Percentiles rank a stretch among this genome's conserved stretches.
Conservation (phyloP, 2,888 invertebrate species). For the Tridacna gigas region DNA sequence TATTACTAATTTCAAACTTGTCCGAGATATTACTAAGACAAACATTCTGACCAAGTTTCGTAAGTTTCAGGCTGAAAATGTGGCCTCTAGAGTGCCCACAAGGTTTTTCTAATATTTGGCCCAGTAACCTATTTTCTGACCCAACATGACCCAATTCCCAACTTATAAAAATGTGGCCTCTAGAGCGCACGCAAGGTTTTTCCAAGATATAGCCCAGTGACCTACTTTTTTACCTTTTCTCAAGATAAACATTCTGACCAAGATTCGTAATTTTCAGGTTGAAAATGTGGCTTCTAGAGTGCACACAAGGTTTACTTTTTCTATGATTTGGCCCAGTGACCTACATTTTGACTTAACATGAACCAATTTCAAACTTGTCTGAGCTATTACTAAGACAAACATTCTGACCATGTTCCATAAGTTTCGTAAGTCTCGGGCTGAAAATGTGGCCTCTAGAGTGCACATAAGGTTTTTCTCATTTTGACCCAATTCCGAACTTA, state of each 20-base stretch:
- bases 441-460: no score
- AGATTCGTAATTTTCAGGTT: neutral
- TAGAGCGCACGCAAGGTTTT: neutral
- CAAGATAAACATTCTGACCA: neutral
- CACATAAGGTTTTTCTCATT: no score
- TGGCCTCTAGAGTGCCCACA: neutral
- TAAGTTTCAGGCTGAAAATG: neutral
- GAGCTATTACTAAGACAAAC: neutral
- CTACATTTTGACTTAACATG: neutral
- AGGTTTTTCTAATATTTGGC: neutral
- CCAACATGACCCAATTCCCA: neutral
- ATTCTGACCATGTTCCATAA: no score
- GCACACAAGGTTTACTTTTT: neutral
- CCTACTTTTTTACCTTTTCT: neutral
- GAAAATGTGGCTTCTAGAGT: neutral
- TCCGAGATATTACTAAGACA: neutral
- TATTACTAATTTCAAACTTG: no score
- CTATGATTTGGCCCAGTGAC: neutral
- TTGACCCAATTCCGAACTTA: no score
- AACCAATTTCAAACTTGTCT: neutral
- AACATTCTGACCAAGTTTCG: no score
- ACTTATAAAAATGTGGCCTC: neutral
- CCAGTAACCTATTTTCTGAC: neutral
- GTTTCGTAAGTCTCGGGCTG: no score
- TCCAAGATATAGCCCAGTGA: neutral